Evolutionary conservation across 2,113 vertebrate genomes (phyloP), one percentile per base, ranked within the genome.

Genomic region (Ranitomeya variabilis): DNA sequence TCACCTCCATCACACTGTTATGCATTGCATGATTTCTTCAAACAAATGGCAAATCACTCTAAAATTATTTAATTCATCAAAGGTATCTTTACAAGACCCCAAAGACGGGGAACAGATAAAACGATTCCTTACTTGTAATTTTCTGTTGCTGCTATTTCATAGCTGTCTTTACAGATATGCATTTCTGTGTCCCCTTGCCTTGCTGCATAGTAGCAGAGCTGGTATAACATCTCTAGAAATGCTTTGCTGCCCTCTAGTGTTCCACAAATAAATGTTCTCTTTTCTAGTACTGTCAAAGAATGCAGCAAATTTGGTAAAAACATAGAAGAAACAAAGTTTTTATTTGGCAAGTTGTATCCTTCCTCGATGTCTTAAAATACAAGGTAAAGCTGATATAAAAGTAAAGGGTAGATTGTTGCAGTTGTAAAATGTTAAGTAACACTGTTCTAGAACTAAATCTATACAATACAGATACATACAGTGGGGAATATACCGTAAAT

Each of bases 211-310:
- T 31, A 31, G 26, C 26, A 31, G 26, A 31, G 26, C 26, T 31
- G 26, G 26, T 31, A 31, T 31, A 31, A 31, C 26, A 31, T 31
- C 26, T 31, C 26, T 62, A 26, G 16, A 66, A 86, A 60, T 76
- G 31, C 45, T 78, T 66, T 87, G 62, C 76, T 80, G 86, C 86
- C 86, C 76, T 80, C 86, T 87, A 80, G 62, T 87, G 86, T 59
- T 51, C 7, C 77, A 57, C 76, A 86, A 77, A 60, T 19, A 85
- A 37, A 6, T 18, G 6, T 74, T 37, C 23, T 31, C 12, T 69
- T 82, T 10, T 55, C 10, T 6, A n/a, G 16, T 31, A 45, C 71
- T 16, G 26, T 6, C 37, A 74, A 45, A 18, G 15, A 74, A 73
- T 4, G 4, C 23, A 14, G 69, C 2, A 73, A 31, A 31, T 31